Base-by-base conservation (phyloP, 1,140 invertebrate species). In the Sarcophaga peregrina region DNA sequence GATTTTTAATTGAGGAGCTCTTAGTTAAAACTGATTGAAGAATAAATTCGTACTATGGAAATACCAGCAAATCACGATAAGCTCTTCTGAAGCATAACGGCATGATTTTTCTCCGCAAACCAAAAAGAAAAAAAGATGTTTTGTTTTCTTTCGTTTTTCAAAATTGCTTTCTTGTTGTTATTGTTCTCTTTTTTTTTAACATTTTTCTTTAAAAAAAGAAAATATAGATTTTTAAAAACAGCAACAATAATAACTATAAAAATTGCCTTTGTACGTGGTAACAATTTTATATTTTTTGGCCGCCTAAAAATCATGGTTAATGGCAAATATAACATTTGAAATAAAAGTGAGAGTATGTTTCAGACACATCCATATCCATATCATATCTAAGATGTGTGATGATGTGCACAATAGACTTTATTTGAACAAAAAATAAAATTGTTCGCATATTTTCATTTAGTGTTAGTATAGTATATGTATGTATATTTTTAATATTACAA, bases 11-110 rank as follows among this genome's bases (percentile, higher is more conserved):
- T 78, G 47, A 25, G 15, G 47, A 78, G 47, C 47, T 48, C 47
- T 78, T 50, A 78, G 75, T 4, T 50, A 48, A 78, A 50, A 78
- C 75, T 78, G 75, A 78, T 78, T 52, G 48, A 50, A 78, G 75
- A 78, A 78, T 78, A 20, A 52, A 78, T 78, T 78, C 75, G 50
- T 78, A 78, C 13, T 25, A 50, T 45, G 13, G 15, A 78, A 50
- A 20, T 68, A 20, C n/a, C 75, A 52, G 17, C 25, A 78, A 78
- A 78, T 20, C 75, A 78, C 47, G 75, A 78, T 25, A 50, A 25
- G 50, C 17, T 17, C 10, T 50, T 25, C 8, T 52, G 75, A 78
- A 78, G 75, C 75, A 50, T 17, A 50, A 78, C 75, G 47, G 47
- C 47, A 45, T 78, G 17, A 78, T 48, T 78, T 78, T 78, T 78